Evolutionary conservation across 92 coral and sea anemone genomes (phyloP).

Genomic region (Plumapathes pennacea): DNA sequence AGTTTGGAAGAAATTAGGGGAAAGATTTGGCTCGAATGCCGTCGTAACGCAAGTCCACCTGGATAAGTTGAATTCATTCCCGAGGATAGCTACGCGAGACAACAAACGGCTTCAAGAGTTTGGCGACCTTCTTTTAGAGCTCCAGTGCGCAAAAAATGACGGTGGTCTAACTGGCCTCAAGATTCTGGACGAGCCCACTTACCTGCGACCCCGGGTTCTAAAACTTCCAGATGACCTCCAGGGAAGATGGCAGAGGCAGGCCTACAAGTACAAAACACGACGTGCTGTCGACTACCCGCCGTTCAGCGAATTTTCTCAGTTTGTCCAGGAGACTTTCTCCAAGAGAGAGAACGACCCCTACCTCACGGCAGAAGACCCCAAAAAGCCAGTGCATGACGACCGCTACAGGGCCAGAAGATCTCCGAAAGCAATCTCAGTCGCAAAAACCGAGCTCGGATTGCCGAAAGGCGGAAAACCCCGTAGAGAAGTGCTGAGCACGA

Average conservation of each 20-base stretch:
- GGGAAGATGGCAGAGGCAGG: constrained; percentile 51
- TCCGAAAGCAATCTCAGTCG: not conserved
- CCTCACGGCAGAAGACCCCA: constrained; percentile 13
- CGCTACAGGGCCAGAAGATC: not conserved
- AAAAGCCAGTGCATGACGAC: no score
- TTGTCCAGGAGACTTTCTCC: constrained; percentile 28
- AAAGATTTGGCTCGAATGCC: constrained; percentile 51
- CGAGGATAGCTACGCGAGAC: constrained; percentile 30
- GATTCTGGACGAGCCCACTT: constrained; percentile 42
- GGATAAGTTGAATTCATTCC: constrained; percentile 23
- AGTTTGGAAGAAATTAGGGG: constrained; percentile 47
- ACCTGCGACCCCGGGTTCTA: constrained; percentile 21
- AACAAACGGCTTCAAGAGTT: constrained; percentile 46
- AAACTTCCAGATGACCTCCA: constrained; percentile 40
- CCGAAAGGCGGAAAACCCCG: constrained; percentile 11
- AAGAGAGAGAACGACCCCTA: constrained; percentile 42
- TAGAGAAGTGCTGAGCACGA: no score
- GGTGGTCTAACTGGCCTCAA: constrained; percentile 55
- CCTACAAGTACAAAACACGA: constrained; percentile 14
- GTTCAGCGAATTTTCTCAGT: constrained; percentile 23
- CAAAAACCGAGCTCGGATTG: constrained; percentile 6
- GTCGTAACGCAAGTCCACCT: constrained; percentile 56
- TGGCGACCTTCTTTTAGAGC: constrained; percentile 49
- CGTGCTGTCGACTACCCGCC: constrained; percentile 31
- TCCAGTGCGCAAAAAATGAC: constrained; percentile 50